Base-by-base conservation (phyloP, 2,113 vertebrate species). In the Clarias batrachus region DNA sequence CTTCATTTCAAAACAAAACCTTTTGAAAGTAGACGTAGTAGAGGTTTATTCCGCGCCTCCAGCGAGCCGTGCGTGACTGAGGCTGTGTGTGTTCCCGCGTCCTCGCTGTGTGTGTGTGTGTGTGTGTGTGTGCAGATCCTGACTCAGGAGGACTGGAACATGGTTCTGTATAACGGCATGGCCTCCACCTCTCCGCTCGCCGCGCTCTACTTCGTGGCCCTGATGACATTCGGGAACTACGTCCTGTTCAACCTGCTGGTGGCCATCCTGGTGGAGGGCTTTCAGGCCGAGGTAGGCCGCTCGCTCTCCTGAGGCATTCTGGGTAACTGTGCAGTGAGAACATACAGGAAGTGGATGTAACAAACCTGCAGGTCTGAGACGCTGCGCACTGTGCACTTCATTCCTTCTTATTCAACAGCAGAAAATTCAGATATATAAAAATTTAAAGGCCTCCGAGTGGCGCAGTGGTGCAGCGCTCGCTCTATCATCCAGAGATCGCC, bases 121-220 rank as follows among this genome's bases (percentile, higher is more conserved):
- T 54, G 48, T 81, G 27, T 87, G 23, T 84, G 57, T 83, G 56
- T 88, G 8, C 87, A 99, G 98, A 99, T 99, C 90, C 94, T 99
- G 89, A 99, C 98, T 25, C 98, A 99, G 93, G 98, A 99, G 92
- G 98, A 99, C 94, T 99, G 98, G 98, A 99, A 99, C 30, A 96
- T 98, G 86, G 98, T 99, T 33, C 94, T 99, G 52, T 99, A 99
- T 91, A 99, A 99, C 0, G 98, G 98, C 88, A 96, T 96, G 95
- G 98, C 98, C 17, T 98, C 98, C 87, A 98, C 98, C 7, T 97
- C 98, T 0, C 97, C 98, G 0, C 98, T 96, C 91, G 98, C 98
- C 59, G 97, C 98, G 21, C 96, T 99, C 85, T 99, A 99, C 91
- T 99, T 99, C 8, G 98, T 99, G 0, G 98, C 98, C 65, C 96